Evolutionary conservation across 1,140 invertebrate species (phyloP).

Genomic region (Mamestra configurata): DNA sequence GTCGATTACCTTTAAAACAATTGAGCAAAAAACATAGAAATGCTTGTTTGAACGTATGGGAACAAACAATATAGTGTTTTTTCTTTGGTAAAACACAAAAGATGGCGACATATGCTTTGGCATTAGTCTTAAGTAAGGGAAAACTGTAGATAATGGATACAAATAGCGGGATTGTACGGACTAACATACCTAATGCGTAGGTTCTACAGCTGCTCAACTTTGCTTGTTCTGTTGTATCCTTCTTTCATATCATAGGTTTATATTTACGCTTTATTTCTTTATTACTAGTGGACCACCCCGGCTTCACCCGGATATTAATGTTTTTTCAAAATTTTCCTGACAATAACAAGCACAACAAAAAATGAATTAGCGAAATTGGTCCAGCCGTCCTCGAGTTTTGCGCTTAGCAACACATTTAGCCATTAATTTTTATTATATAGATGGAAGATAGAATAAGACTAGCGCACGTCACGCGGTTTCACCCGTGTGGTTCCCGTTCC

Average conservation of each 20-base stretch:
- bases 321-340: too few relatives aligned
- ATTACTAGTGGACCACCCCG: too few relatives aligned
- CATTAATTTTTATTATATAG: too few relatives aligned
- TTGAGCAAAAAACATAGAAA: conserved; percentile 10
- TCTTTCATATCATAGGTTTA: neutral
- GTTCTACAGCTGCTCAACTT: neutral
- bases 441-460: too few relatives aligned
- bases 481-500: too few relatives aligned
- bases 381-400: too few relatives aligned
- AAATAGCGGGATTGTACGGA: conserved; percentile 19
- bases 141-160: conserved; percentile 18
- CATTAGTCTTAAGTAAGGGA: conserved; percentile 24
- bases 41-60: conserved; percentile 4
- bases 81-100: conserved; percentile 35
- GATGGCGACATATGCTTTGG: conserved; percentile 43
- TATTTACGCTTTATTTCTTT: too few relatives aligned
- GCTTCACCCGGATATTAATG: too few relatives aligned
- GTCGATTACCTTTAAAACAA: conserved; percentile 17
- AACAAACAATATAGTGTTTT: conserved; percentile 13
- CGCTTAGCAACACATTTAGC: too few relatives aligned
- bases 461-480: too few relatives aligned
- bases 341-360: too few relatives aligned
- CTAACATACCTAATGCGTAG: conserved; percentile 3
- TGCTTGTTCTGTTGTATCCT: neutral
- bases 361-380: too few relatives aligned